Evolutionary conservation across 2,797 vertebrate species (phyloP).

Genomic region (Acrocephalus scirpaceus): DNA sequence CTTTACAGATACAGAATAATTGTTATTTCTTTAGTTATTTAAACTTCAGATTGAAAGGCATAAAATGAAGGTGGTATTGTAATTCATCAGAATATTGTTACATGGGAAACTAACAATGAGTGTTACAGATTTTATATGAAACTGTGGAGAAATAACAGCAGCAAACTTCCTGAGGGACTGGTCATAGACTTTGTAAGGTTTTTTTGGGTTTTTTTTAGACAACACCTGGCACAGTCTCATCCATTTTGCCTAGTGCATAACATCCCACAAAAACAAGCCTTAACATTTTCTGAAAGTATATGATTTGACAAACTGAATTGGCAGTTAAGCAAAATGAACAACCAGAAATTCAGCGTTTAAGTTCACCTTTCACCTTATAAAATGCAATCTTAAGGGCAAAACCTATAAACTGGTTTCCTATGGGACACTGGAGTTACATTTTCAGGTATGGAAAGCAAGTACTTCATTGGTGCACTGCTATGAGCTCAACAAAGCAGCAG

Average conservation of each 20-base stretch:
- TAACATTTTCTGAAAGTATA: neutral
- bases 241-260: neutral
- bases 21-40: neutral
- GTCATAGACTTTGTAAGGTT: neutral
- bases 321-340: neutral
- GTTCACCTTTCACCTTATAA: neutral
- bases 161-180: neutral
- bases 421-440: no score
- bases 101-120: neutral
- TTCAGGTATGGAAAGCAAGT: neutral
- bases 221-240: neutral
- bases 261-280: neutral
- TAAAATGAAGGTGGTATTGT: neutral
- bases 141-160: neutral
- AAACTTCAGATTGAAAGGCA: neutral
- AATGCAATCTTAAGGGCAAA: neutral
- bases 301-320: neutral
- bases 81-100: neutral
- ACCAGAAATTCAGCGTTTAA: neutral
- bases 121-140: neutral
- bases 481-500: fast-evolving
- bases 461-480: neutral
- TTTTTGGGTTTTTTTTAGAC: neutral
- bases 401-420: neutral
- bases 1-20: neutral